Base-by-base conservation (phyloP, 2,888 invertebrate species). In the Byasa hedistus region DNA sequence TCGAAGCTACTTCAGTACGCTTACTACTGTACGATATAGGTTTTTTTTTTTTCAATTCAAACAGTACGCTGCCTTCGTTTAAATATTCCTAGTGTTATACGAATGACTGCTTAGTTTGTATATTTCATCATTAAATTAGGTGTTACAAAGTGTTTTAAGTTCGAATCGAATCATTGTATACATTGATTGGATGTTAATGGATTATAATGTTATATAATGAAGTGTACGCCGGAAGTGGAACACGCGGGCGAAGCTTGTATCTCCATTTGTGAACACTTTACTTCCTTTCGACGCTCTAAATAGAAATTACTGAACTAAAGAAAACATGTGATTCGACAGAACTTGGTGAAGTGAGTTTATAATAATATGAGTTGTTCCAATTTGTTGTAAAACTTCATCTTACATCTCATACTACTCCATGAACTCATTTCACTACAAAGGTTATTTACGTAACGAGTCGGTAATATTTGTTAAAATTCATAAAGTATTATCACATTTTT, bases 31-130 rank as follows among this genome's bases (percentile, higher is more conserved):
- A 87, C 82, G 79, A 82, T 85, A 84, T 85, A 15, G 27, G 27
- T 27, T 27, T 39, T 39, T 39, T 81, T 82, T 83, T 81, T 76
- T 51, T 4, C n/a, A 51, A 51, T 51, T 51, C 51, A 80, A 77
- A 82, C 76, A 79, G 80, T 84, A 81, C 78, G 85, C 81, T 78
- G 74, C 75, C 75, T 78, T 77, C 81, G 80, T 80, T 79, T 78
- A 72, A 74, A 76, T 81, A 84, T 83, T 82, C 80, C 80, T 89
- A 89, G 87, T 83, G 85, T 88, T 89, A 88, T 80, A 79, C 81
- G 87, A 89, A 89, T 86, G 91, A 91, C 91, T 91, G 91, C 90
- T 87, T 91, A 91, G 91, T 90, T 89, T 86, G 81, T 90, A 91
- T 85, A 84, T 82, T 85, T 59, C 63, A 59, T 66, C 36, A 83